Conservation (phyloP, 1,140 invertebrate genomes). For the Cardiocondyla obscurior region DNA sequence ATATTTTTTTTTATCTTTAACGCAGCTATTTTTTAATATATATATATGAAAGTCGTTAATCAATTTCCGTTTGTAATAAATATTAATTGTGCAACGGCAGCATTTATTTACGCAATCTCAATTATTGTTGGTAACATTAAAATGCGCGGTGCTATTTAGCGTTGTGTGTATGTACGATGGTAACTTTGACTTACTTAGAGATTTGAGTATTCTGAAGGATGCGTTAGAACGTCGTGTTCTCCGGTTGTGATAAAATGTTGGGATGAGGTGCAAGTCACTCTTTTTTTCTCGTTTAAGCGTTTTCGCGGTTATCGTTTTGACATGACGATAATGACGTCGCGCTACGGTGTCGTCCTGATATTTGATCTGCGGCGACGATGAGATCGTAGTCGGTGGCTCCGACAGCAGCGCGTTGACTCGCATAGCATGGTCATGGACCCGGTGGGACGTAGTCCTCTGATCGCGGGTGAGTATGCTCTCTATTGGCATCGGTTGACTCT, state of each 20-base stretch:
- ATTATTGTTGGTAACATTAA: constrained; percentile 13
- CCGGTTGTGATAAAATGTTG: constrained; percentile 58
- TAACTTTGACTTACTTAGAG: constrained; percentile 79
- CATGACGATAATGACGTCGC: not conserved
- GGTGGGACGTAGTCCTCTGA: constrained; percentile 80
- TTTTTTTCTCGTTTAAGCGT: constrained; percentile 29
- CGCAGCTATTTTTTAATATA: too few species aligned
- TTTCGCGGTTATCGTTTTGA: not conserved
- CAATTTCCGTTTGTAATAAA: not conserved
- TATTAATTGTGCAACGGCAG: not conserved
- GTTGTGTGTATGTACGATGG: not conserved
- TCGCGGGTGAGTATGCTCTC: constrained; percentile 77
- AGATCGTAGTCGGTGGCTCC: not conserved
- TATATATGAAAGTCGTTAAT: not conserved
- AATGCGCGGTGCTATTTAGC: not conserved
- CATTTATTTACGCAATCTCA: constrained; percentile 2
- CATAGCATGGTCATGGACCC: constrained; percentile 65
- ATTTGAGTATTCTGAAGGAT: constrained; percentile 71
- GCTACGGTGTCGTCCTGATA: not conserved
- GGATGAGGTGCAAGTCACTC: constrained; percentile 62
- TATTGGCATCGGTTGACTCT: constrained; percentile 66
- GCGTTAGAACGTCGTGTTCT: constrained; percentile 59
- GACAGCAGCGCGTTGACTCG: not conserved
- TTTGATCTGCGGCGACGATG: not conserved
- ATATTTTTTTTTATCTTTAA: too few species aligned